Evolutionary conservation across 2,113 vertebrate genomes (phyloP), one percentile per base, ranked within the genome.

Genomic region (Myrmecophaga tridactyla): DNA sequence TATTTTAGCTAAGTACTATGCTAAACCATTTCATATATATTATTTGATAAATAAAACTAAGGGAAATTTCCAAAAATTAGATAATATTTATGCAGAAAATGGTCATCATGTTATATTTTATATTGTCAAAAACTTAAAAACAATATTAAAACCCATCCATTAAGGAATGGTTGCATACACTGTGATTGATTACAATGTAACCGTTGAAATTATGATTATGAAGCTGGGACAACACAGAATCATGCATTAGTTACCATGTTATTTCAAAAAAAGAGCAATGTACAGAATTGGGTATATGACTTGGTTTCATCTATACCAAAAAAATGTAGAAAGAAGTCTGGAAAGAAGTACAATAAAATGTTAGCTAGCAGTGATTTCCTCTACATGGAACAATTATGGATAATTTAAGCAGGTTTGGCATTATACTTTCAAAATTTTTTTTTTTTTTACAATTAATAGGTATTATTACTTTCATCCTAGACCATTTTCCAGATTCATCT

Each of bases 1-100:
- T 87, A 70, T 93, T 84, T 46, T 10, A 58, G 2, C 4, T 21
- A 76, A 70, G 41, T 62, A 6, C 34, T 80, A 13, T 58, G 0
- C 25, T 85, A 43, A 86, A 34, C 4, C 4, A 62, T 46, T 7
- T 92, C 14, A 56, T 31, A 43, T 85, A 43, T 1, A 65, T 81
- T 88, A 29, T 70, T 29, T 87, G 58, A 77, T 48, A 51, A 86
- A 58, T 14, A 60, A 76, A 78, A 67, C 13, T 31, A 58, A 63
- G 69, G 34, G 86, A 94, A 81, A 89, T 73, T 85, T 90, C 4
- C 14, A 82, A 93, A 94, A 89, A 34, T 81, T 62, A 58, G 36
- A 73, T 94, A 87, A 70, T 34, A 81, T 63, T 88, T 92, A 72
- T 36, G 3, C 3, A 88, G 29, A 83, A 84, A 90, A 76, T 84